Conservation (phyloP, 1,140 invertebrate genomes). For the Micrasema minimum region DNA sequence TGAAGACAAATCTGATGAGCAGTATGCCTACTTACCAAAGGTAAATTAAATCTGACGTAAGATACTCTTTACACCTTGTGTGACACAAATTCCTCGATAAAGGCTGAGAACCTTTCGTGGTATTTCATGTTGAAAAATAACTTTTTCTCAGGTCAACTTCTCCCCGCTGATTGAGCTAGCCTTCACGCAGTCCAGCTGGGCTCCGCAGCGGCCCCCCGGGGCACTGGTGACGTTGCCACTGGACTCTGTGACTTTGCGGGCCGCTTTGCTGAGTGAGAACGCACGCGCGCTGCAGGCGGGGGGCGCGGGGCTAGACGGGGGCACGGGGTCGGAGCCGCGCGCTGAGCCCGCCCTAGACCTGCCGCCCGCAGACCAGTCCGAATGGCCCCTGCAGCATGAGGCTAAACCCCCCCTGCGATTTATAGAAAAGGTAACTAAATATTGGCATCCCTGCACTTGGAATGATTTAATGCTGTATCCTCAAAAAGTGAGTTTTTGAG, state of each 20-base stretch:
- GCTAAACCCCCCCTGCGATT: constrained; percentile 35
- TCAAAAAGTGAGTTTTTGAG: no score
- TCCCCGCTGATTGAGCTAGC: constrained; percentile 65
- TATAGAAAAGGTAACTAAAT: constrained; percentile 44
- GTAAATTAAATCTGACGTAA: neutral
- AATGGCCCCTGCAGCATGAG: constrained; percentile 16
- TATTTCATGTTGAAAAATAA: no score
- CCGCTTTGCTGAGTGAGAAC: constrained; percentile 8
- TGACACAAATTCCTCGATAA: no score
- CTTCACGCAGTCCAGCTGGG: constrained; percentile 60
- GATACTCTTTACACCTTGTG: no score
- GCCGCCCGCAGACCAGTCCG: neutral
- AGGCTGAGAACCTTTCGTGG: no score
- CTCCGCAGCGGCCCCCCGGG: constrained; percentile 56
- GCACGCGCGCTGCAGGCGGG: constrained; percentile 12
- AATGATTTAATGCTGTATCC: no score
- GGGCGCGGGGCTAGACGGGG: neutral
- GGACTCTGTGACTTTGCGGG: constrained; percentile 55
- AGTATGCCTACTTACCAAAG: constrained; percentile 27
- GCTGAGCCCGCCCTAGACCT: neutral
- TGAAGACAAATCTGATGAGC: constrained; percentile 20
- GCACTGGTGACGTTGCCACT: constrained; percentile 58
- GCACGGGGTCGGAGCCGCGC: neutral
- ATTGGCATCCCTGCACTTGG: no score
- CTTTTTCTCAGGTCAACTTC: constrained; percentile 56